Evolutionary conservation across 2,888 invertebrate species (phyloP).

Genomic region (Zonitis immaculata): DNA sequence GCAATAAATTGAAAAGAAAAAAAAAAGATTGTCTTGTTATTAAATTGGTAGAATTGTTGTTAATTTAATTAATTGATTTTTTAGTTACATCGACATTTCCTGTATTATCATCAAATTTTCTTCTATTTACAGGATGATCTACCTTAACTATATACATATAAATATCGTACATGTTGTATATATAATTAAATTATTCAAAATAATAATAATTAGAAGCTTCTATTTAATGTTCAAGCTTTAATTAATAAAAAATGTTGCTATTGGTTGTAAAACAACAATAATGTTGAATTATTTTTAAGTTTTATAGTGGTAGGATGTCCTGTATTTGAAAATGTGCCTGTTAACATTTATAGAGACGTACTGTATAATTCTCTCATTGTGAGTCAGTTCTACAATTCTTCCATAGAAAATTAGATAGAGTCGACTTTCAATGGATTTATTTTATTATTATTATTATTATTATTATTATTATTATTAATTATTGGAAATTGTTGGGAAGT

Average conservation of each 20-base stretch:
- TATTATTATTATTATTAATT: no score
- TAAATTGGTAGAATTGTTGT: slow-evolving; percentile 18
- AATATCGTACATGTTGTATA: background rate
- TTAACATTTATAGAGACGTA: background rate
- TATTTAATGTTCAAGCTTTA: background rate
- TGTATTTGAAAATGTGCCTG: background rate
- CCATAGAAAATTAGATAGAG: background rate
- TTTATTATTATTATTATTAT: no score
- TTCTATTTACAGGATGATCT: background rate
- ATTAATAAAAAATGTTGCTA: background rate
- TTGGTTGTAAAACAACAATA: background rate
- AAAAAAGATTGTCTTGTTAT: background rate
- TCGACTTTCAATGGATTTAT: no score
- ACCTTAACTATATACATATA: background rate
- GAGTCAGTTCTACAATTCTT: background rate
- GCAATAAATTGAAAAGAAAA: slow-evolving; percentile 19
- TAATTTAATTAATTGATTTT: slow-evolving; percentile 20
- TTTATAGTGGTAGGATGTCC: background rate
- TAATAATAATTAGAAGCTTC: background rate
- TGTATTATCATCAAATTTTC: background rate
- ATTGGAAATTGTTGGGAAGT: no score
- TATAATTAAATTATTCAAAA: background rate
- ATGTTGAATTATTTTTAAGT: background rate
- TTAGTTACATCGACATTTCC: background rate
- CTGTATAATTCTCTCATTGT: background rate